Conservation (phyloP, 2,797 vertebrate species). For the Heterohyrax brucei region DNA sequence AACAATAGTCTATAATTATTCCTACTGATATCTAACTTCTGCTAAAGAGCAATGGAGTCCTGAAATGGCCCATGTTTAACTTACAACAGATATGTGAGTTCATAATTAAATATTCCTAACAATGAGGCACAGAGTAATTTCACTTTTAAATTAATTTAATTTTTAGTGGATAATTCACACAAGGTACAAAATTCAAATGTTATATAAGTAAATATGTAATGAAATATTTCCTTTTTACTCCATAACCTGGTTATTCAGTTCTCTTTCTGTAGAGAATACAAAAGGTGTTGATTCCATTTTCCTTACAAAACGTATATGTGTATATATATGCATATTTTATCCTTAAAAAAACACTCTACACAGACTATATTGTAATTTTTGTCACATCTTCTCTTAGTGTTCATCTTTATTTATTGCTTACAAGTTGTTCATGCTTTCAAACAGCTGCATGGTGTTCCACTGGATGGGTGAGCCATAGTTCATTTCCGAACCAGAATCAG, state of each 20-base stretch:
- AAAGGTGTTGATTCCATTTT: background rate
- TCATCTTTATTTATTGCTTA: background rate
- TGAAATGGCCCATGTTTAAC: background rate
- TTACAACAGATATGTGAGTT: slow-evolving; percentile 29
- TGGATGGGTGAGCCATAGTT: background rate
- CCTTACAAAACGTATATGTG: background rate
- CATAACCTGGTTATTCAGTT: background rate
- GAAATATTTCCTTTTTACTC: slow-evolving; percentile 38
- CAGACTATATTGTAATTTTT: background rate
- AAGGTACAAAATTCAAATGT: slow-evolving; percentile 27
- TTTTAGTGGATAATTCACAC: slow-evolving; percentile 15
- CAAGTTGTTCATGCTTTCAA: slow-evolving; percentile 29
- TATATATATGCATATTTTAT: background rate
- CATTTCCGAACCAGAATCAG: background rate
- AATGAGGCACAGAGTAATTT: background rate
- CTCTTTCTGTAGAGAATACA: background rate
- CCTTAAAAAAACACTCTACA: background rate
- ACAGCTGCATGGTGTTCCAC: background rate
- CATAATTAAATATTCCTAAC: slow-evolving; percentile 26
- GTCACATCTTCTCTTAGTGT: background rate
- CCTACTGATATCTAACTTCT: background rate
- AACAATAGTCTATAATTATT: background rate
- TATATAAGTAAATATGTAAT: background rate
- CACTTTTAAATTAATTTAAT: background rate
- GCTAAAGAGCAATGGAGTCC: background rate